Conservation (phyloP, 53 echinoderm and acorn worm species). For the Holothuria leucospilota region DNA sequence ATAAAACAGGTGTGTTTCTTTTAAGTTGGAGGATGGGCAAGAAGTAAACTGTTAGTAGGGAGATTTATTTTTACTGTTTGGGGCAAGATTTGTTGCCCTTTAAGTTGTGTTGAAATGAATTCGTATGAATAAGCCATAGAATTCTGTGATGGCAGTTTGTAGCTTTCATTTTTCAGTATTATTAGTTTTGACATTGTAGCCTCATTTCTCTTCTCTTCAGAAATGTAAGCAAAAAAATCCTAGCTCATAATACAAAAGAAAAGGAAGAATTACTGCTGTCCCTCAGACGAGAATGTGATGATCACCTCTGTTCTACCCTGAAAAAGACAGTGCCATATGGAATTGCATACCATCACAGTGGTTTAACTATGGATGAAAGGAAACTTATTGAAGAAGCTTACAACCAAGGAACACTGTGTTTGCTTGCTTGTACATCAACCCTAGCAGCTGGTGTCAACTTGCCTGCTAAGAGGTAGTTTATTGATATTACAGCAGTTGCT, state of each 20-base stretch:
- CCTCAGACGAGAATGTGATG: conserved; percentile 77
- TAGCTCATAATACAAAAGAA: conserved; percentile 78
- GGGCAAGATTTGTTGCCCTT: no score
- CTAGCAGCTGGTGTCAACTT: conserved; percentile 94
- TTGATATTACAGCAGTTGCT: no score
- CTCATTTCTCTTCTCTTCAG: conserved; percentile 13
- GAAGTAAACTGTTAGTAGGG: no score
- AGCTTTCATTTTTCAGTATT: no score
- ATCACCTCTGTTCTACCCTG: conserved; percentile 87
- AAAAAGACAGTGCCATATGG: conserved; percentile 85
- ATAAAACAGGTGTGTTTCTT: no score
- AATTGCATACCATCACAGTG: conserved; percentile 91
- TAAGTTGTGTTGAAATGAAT: no score
- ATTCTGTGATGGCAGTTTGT: no score
- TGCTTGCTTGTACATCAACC: conserved; percentile 88
- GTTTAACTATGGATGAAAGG: conserved; percentile 92
- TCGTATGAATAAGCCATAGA: no score
- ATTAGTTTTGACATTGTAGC: no score
- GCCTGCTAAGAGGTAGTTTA: conserved; percentile 82
- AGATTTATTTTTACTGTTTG: no score
- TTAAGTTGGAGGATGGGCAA: no score
- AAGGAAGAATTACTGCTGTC: conserved; percentile 76
- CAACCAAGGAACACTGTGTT: conserved; percentile 84
- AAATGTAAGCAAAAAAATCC: conserved; percentile 62
- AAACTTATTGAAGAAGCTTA: conserved; percentile 95